phyloP scores from a whole-genome alignment of 1,140 invertebrate species.

The Euura saliciscinereae region DNA sequence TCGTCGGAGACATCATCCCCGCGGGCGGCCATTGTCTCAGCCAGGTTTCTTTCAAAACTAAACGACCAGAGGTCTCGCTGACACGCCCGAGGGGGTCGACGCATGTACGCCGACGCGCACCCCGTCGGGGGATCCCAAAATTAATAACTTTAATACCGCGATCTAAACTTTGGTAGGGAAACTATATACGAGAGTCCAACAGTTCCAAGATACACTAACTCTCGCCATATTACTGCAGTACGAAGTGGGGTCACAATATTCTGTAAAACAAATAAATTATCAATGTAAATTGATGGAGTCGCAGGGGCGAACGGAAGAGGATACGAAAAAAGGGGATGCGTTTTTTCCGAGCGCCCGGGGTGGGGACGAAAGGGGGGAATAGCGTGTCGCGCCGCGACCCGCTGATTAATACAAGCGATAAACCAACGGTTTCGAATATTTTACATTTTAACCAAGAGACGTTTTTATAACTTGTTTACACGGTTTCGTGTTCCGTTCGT shows the following conservation, averaged over 20 bases:
- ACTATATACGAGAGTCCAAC: too few relatives aligned
- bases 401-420: slow-evolving; percentile 22
- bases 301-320: slow-evolving; percentile 2
- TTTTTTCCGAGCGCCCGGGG: background rate
- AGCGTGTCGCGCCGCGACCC: slow-evolving; percentile 1
- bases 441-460: slow-evolving; percentile 9
- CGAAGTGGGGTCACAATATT: too few relatives aligned
- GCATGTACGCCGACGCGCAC: slow-evolving; percentile 18
- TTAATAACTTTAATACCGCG: slow-evolving; percentile 52
- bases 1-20: slow-evolving; percentile 57
- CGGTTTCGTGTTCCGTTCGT: slow-evolving; percentile 12
- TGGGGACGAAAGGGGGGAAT: background rate
- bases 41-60: slow-evolving; percentile 28
- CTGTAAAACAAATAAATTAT: slow-evolving; percentile 1
- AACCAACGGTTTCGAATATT: slow-evolving; percentile 17
- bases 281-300: slow-evolving; percentile 32
- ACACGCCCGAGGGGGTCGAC: slow-evolving; percentile 48
- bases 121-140: slow-evolving; percentile 44
- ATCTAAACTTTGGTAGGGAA: background rate
- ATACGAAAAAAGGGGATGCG: background rate
- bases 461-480: slow-evolving; percentile 24
- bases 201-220: too few relatives aligned
- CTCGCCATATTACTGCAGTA: too few relatives aligned
- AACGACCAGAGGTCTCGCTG: slow-evolving; percentile 39
- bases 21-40: slow-evolving; percentile 58